phyloP scores from a whole-genome alignment of 2,888 invertebrate species.

The Helicoverpa assulta region DNA sequence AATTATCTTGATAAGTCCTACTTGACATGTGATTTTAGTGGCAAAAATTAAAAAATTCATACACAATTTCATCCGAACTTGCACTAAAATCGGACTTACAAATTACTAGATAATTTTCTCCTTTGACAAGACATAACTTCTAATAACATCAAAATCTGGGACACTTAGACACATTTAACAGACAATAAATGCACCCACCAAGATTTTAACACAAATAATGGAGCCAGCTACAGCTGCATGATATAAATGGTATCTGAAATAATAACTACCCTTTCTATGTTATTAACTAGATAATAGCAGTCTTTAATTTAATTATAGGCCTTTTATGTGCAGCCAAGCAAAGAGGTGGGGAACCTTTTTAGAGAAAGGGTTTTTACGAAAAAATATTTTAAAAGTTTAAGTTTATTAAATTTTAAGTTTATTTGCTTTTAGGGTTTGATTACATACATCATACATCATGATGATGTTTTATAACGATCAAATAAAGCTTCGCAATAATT shows the following conservation, averaged over 20 bases:
- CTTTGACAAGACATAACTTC: no score
- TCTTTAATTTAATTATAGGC: conserved; percentile 49
- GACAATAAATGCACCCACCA: not conserved
- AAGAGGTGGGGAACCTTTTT: conserved; percentile 26
- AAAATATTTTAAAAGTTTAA: not conserved
- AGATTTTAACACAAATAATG: conserved; percentile 6
- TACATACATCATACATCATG: no score
- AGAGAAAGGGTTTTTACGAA: conserved; percentile 17
- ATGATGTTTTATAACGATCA: no score
- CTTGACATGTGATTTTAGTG: no score
- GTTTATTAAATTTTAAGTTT: no score
- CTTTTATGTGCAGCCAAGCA: conserved; percentile 40
- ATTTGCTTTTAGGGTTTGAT: not conserved
- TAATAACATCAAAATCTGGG: not conserved
- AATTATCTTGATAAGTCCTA: no score
- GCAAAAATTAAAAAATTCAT: no score
- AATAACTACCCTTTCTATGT: conserved; percentile 37
- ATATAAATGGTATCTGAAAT: conserved; percentile 51
- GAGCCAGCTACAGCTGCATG: conserved; percentile 36
- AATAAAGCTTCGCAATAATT: not conserved
- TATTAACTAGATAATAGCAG: conserved; percentile 53
- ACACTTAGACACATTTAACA: not conserved
- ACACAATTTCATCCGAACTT: no score
- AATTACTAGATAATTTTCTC: no score
- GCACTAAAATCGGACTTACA: no score